A percentile compares a stretch with the other conserved stretches of the same genome.
These are phyloP conservation scores for Zoanthus sociatus DNA, from an alignment of 92 coral and sea anemone genomes.

Conservation along the genomic window DNA sequence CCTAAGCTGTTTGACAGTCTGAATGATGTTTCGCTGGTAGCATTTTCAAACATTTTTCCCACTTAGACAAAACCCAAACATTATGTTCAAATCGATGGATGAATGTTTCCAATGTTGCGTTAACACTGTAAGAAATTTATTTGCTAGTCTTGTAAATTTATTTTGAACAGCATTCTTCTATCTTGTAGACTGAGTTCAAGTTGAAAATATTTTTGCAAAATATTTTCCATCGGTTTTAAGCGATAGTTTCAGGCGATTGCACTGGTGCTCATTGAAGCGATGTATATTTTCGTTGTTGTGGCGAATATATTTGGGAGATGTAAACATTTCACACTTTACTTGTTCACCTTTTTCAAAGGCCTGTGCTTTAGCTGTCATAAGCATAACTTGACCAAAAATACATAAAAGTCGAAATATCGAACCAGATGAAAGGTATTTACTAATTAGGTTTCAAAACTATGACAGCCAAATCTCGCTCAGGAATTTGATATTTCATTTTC, in stretches of 20 bases:
- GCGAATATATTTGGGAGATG: constrained; percentile 24
- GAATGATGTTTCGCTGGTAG: not conserved
- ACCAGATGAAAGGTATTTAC: constrained; percentile 2
- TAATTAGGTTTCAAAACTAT: not conserved
- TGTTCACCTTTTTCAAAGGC: constrained; percentile 9
- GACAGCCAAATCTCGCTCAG: not conserved
- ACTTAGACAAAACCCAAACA: constrained; percentile 7
- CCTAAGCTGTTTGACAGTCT: constrained; percentile 4
- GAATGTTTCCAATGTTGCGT: constrained; percentile 4
- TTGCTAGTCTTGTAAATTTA: not conserved
- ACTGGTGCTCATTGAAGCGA: constrained; percentile 1
- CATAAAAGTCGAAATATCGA: not conserved
- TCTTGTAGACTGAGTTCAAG: not conserved
- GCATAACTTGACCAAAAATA: constrained; percentile 15
- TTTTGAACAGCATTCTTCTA: not conserved
- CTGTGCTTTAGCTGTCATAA: constrained; percentile 1
- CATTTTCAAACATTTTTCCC: not conserved
- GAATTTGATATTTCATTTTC: not conserved
- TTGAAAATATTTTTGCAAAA: constrained; percentile 4
- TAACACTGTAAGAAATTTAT: not conserved
- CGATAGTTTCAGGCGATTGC: not conserved
- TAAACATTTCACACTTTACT: constrained; percentile 12
- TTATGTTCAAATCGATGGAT: constrained; percentile 11
- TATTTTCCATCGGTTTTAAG: not conserved
- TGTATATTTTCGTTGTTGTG: constrained; percentile 2